Evolutionary conservation across 2,888 invertebrate species (phyloP), one percentile per base, ranked within the genome.

Genomic region (Disparrhopalites patrizii): DNA sequence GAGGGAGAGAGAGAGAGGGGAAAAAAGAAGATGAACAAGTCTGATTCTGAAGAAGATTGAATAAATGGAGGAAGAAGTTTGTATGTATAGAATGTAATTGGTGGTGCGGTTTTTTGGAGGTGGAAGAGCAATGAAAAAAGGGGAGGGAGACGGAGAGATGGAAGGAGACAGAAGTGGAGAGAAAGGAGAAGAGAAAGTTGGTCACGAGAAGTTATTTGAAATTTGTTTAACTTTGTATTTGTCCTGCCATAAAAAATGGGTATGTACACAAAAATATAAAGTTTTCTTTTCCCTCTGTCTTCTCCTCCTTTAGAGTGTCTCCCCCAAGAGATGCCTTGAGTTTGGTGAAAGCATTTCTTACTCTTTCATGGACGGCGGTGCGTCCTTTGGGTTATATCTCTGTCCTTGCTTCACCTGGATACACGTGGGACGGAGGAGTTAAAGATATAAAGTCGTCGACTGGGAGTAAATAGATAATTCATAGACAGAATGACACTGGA

Each of bases 151-250:
- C 25, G 18, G 31, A 55, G 30, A 55, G 18, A 18, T 3, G 27
- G 30, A 2, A 28, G 31, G 50, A 61, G 50, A 62, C 33, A 27
- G 4, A 47, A 31, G 5, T 33, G 15, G 27, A 62, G 36, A n/a
- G 25, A 52, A 27, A 52, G 38, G 25, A 47, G 23, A 20, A 20
- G 23, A 23, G 25, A 20, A 23, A 18, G 23, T 47, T 47, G 3
- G 23, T n/a, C n/a, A n/a, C n/a, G n/a, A n/a, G n/a, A n/a, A 47
- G 47, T 13, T n/a, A 47, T 47, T 23, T 47, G 47, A 47, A 47
- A 47, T 47, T 47, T 47, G 43, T 20, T n/a, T 47, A 23, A 47
- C 20, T 47, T 47, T 3, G 8, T 47, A 25, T 20, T 47, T 47
- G 23, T n/a, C 47, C 20, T 47, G 23, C 25, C 20, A 20, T 20